Evolutionary conservation across 1,140 invertebrate species (phyloP).

Genomic region (Epicauta chinensis): DNA sequence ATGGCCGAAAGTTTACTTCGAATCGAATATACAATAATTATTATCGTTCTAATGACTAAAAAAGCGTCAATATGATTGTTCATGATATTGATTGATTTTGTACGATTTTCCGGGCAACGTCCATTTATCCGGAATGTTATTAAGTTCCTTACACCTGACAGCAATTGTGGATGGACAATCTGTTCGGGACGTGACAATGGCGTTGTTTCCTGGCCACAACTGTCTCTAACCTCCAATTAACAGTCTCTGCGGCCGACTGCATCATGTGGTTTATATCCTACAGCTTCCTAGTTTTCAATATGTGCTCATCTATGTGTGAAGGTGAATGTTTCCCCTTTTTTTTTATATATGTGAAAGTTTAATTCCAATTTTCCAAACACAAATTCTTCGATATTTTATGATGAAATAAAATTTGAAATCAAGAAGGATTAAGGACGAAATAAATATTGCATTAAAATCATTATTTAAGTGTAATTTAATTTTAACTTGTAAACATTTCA

Average conservation of each 20-base stretch:
- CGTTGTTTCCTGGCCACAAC: slow-evolving; percentile 22
- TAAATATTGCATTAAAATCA: no score
- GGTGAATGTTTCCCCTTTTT: no score
- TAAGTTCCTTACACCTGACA: slow-evolving; percentile 15
- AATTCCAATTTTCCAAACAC: no score
- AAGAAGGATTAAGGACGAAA: no score
- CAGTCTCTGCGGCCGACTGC: slow-evolving; percentile 20
- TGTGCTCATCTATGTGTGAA: not conserved
- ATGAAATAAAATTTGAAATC: no score
- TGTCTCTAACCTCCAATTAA: slow-evolving; percentile 23
- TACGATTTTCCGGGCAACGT: not conserved
- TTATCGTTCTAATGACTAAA: no score
- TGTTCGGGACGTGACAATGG: slow-evolving; percentile 24
- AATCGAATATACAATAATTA: no score
- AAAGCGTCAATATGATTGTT: no score
- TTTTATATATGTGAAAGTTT: no score
- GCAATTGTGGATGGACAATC: slow-evolving; percentile 17
- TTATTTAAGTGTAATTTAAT: slow-evolving; percentile 2
- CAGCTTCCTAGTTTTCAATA: slow-evolving; percentile 14
- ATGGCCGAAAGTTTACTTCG: no score
- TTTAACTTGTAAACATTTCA: slow-evolving; percentile 12
- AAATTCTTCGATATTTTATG: no score
- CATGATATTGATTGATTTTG: no score
- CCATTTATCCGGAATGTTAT: slow-evolving; percentile 1
- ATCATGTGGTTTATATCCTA: slow-evolving; percentile 19